A percentile compares a stretch with the other conserved stretches of the same genome.
Evolutionary conservation across 1,140 invertebrate species (phyloP).

Genomic region (Tetramorium alpestre): DNA sequence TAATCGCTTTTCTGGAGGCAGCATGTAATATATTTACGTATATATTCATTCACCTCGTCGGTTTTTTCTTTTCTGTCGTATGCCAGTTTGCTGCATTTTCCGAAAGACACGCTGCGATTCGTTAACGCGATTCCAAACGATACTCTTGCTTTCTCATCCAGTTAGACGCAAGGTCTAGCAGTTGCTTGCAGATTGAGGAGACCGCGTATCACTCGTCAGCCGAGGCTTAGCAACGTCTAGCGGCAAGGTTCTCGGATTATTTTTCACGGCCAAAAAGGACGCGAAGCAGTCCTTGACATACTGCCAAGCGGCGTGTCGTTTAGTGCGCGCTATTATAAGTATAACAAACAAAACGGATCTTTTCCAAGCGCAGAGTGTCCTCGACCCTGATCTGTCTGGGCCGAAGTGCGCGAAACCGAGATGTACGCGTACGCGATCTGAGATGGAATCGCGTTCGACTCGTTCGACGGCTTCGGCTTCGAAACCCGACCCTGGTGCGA

Average conservation of each 20-base stretch:
- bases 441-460: neutral
- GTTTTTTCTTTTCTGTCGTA: neutral
- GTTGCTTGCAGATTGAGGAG: neutral
- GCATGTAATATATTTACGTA: constrained; percentile 7
- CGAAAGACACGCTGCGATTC: constrained; percentile 13
- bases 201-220: too few relatives aligned
- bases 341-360: neutral
- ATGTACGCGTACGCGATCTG: neutral
- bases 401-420: too few relatives aligned
- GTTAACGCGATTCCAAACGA: constrained; percentile 5
- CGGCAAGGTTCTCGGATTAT: constrained; percentile 29
- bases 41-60: constrained; percentile 19
- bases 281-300: constrained; percentile 62
- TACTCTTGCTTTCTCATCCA: neutral
- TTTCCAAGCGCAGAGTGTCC: constrained; percentile 5
- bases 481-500: constrained; percentile 35
- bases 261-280: constrained; percentile 63
- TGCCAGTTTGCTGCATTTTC: neutral
- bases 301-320: constrained; percentile 51
- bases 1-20: constrained; percentile 14
- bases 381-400: constrained; percentile 9
- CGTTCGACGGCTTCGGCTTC: neutral
- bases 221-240: neutral
- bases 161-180: neutral
- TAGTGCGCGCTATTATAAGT: constrained; percentile 14